Conservation (phyloP, 2,113 vertebrate genomes). For the Athene noctua region DNA sequence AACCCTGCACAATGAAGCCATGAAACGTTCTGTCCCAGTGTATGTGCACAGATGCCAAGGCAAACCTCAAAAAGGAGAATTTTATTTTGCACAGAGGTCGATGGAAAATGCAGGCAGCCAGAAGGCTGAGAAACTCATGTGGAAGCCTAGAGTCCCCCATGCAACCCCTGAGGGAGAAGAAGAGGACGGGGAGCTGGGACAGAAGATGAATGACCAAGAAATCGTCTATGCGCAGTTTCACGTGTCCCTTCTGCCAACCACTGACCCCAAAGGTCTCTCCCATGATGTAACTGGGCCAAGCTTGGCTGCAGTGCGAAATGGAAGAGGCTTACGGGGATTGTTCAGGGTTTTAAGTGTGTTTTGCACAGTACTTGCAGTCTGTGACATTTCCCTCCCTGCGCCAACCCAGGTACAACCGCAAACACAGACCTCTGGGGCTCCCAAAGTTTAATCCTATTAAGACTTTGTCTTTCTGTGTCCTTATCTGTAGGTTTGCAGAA, state of each 20-base stretch:
- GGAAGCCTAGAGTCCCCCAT: background rate
- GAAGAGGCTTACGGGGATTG: background rate
- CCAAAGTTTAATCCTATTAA: background rate
- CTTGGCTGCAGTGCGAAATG: background rate
- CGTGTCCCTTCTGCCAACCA: background rate
- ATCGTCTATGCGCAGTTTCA: background rate
- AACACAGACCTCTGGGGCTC: background rate
- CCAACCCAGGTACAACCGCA: background rate
- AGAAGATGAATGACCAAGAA: background rate
- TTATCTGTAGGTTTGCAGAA: background rate
- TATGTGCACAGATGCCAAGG: background rate
- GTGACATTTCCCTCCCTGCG: background rate
- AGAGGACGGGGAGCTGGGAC: background rate
- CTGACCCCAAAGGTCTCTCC: background rate
- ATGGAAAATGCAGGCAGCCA: background rate
- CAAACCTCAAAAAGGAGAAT: background rate
- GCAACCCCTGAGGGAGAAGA: background rate
- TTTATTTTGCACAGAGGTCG: background rate
- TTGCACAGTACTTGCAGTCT: background rate
- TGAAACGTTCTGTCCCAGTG: background rate
- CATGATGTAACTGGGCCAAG: rapidly evolving
- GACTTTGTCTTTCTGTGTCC: background rate
- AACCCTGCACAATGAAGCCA: background rate
- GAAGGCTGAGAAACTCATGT: background rate
- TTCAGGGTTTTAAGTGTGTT: background rate